Percentiles rank a stretch among this genome's conserved stretches.
Evolutionary conservation across 2,113 vertebrate species (phyloP).

Genomic region (Naja naja): DNA sequence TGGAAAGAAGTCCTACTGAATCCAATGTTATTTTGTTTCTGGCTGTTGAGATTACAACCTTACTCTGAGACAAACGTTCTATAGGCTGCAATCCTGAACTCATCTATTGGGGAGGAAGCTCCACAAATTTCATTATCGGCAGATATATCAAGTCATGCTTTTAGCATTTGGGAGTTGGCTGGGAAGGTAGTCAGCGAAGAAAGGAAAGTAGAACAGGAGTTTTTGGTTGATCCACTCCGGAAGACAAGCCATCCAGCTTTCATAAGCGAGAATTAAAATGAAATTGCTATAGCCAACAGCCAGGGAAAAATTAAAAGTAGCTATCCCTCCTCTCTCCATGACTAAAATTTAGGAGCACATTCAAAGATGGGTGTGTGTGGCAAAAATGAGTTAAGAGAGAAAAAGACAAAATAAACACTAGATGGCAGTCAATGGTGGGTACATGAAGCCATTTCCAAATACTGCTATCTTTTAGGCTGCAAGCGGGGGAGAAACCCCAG

Average conservation of each 20-base stretch:
- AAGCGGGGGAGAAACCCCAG: neutral
- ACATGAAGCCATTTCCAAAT: neutral
- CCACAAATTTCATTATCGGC: neutral
- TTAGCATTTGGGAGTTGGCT: neutral
- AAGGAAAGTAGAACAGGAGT: neutral
- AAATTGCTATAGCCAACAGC: neutral
- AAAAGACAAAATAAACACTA: neutral
- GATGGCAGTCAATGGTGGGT: conserved; percentile 18
- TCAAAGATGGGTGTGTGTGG: neutral
- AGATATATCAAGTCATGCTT: neutral
- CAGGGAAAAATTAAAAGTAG: neutral
- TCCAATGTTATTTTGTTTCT: neutral
- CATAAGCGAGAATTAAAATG: neutral
- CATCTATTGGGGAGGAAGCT: neutral
- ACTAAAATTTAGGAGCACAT: neutral
- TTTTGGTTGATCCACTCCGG: neutral
- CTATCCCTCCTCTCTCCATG: neutral
- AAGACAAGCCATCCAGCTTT: neutral
- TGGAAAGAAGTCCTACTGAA: neutral
- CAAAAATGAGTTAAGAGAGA: neutral
- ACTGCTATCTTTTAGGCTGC: neutral
- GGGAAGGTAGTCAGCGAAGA: neutral
- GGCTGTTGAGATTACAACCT: neutral
- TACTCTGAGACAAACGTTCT: neutral
- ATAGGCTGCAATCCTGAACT: neutral